These are phyloP conservation scores for Alcis repandata DNA, from an alignment of 2,888 invertebrate genomes.

Conservation along the genomic window DNA sequence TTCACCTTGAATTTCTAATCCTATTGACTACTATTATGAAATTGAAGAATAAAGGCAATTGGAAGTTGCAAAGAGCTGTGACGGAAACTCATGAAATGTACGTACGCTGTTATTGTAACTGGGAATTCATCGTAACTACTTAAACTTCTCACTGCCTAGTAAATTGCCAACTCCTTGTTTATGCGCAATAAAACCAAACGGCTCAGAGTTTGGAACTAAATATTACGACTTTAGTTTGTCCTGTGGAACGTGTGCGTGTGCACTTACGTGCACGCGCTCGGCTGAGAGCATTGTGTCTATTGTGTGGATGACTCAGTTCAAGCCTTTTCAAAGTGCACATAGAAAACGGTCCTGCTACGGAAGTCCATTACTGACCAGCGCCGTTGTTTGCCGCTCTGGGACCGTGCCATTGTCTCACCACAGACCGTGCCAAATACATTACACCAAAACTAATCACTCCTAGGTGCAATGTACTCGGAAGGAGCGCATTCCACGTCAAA, in stretches of 20 bases:
- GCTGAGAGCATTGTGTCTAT: conserved; percentile 43
- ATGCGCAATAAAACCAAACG: conserved; percentile 48
- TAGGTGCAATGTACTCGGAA: conserved; percentile 36
- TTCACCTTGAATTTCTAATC: too few relatives aligned
- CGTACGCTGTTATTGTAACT: conserved; percentile 4
- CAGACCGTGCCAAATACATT: conserved; percentile 51
- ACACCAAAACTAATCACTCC: conserved; percentile 44
- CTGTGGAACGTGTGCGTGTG: conserved; percentile 49
- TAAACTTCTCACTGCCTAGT: conserved; percentile 22
- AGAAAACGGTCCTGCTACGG: conserved; percentile 47
- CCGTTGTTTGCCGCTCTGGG: conserved; percentile 51
- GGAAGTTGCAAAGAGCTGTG: not conserved
- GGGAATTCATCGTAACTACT: conserved; percentile 17
- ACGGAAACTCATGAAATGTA: conserved; percentile 13
- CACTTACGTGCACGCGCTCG: conserved; percentile 52
- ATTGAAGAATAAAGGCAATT: too few relatives aligned
- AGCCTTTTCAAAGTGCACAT: conserved; percentile 55
- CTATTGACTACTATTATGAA: too few relatives aligned
- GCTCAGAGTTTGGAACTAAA: conserved; percentile 47
- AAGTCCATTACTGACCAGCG: conserved; percentile 54
- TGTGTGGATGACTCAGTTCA: conserved; percentile 54
- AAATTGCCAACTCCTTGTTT: conserved; percentile 30
- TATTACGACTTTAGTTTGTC: conserved; percentile 48
- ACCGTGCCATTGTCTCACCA: conserved; percentile 53
- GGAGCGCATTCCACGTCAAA: conserved; percentile 35